phyloP scores from a whole-genome alignment of 92 coral and sea anemone genomes.

The Umimayanthus kanabou region DNA sequence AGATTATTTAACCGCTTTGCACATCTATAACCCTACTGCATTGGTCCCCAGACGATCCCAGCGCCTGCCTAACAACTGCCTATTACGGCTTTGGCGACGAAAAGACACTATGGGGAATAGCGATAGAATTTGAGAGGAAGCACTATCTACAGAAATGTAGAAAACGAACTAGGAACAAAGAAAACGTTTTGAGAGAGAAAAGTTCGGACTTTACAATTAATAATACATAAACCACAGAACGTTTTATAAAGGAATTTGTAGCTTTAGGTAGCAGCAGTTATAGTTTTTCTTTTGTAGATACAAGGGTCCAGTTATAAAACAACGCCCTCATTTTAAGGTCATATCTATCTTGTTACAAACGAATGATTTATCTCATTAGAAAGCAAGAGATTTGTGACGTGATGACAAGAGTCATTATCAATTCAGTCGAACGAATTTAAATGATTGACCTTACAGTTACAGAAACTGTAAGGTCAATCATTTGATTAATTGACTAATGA shows the following conservation, averaged over 20 bases:
- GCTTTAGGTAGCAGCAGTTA: background rate
- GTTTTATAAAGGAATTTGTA: background rate
- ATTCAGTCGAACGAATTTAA: constrained; percentile 19
- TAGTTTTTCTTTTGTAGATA: too few species aligned
- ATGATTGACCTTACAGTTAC: too few species aligned
- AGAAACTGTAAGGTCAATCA: background rate
- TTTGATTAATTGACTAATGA: background rate
- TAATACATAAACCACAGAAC: constrained; percentile 16
- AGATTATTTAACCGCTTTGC: too few species aligned
- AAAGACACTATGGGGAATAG: background rate
- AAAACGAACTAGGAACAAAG: background rate
- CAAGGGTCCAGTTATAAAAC: background rate
- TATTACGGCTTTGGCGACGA: too few species aligned
- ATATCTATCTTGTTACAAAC: background rate
- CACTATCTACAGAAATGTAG: background rate
- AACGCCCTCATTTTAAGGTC: background rate
- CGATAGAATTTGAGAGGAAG: background rate
- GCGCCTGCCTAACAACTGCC: too few species aligned
- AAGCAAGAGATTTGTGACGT: background rate
- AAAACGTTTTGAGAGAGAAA: background rate
- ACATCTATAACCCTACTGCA: too few species aligned
- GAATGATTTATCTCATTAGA: too few species aligned
- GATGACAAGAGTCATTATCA: background rate
- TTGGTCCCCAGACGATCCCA: too few species aligned
- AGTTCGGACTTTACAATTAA: background rate